Conservation (phyloP, 2,113 vertebrate genomes). For the Rhipidura dahli region DNA sequence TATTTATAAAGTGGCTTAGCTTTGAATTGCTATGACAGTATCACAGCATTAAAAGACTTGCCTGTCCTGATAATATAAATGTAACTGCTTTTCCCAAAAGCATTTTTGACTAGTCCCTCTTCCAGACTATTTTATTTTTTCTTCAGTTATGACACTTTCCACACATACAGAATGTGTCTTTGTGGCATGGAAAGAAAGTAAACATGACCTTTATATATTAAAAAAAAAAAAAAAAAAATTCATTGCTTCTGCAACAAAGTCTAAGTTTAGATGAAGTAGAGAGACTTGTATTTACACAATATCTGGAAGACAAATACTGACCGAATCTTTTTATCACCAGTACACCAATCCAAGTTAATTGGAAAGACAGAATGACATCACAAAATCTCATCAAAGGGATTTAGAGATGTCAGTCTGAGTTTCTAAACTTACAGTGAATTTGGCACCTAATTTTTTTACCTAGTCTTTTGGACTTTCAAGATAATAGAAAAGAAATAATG, state of each 20-base stretch:
- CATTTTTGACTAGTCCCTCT: background rate
- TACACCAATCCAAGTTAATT: conserved; percentile 30
- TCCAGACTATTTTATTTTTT: conserved; percentile 5
- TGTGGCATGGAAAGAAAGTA: background rate
- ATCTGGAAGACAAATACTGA: conserved; percentile 23
- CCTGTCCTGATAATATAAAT: conserved; percentile 34
- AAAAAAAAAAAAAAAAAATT: background rate
- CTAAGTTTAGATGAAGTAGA: background rate
- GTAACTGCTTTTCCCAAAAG: conserved; percentile 21
- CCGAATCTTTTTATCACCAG: conserved; percentile 24
- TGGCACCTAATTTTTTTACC: conserved; percentile 61
- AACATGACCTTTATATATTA: conserved; percentile 8
- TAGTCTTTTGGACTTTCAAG: conserved; percentile 21
- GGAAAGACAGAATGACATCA: conserved; percentile 39
- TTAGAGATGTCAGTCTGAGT: conserved; percentile 39
- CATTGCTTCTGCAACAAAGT: background rate
- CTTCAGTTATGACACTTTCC: background rate
- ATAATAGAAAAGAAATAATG: conserved; percentile 65
- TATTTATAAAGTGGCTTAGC: conserved; percentile 21
- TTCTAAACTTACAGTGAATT: conserved; percentile 64
- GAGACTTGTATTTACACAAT: conserved; percentile 27
- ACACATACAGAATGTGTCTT: background rate
- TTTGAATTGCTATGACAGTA: conserved; percentile 39
- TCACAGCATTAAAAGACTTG: background rate
- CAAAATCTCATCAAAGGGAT: conserved; percentile 50